Evolutionary conservation across 2,888 invertebrate species (phyloP).

Genomic region (Pachycephus smyrnensis): DNA sequence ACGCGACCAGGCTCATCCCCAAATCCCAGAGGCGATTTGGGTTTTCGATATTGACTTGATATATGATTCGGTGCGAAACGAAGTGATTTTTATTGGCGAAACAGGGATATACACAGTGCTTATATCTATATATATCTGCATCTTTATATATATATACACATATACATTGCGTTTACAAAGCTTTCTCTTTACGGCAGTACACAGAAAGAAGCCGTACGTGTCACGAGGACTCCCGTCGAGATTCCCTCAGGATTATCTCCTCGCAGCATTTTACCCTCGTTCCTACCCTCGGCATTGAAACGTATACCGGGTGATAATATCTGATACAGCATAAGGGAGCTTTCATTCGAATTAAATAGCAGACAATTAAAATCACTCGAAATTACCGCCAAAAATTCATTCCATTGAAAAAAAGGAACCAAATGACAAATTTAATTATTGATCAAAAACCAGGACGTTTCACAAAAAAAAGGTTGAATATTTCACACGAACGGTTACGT

Average conservation of each 20-base stretch:
- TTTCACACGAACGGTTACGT: no score
- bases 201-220: constrained; percentile 36
- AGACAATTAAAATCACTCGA: no score
- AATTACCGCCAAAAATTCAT: no score
- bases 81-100: constrained; percentile 18
- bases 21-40: constrained; percentile 4
- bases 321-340: neutral
- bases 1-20: neutral
- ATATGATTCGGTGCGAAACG: neutral
- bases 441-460: no score
- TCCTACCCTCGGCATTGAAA: constrained; percentile 20
- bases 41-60: constrained; percentile 9
- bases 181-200: constrained; percentile 13
- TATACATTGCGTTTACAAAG: constrained; percentile 24
- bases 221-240: constrained; percentile 39
- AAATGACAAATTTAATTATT: no score
- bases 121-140: no score
- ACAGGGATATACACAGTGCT: neutral
- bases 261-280: constrained; percentile 27
- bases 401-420: no score
- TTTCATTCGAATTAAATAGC: no score
- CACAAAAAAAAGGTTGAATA: no score
- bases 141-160: neutral
- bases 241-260: constrained; percentile 45
- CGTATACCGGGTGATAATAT: constrained; percentile 2